phyloP scores from a whole-genome alignment of 2,888 invertebrate genomes.

The Leptinotarsa haldemani region DNA sequence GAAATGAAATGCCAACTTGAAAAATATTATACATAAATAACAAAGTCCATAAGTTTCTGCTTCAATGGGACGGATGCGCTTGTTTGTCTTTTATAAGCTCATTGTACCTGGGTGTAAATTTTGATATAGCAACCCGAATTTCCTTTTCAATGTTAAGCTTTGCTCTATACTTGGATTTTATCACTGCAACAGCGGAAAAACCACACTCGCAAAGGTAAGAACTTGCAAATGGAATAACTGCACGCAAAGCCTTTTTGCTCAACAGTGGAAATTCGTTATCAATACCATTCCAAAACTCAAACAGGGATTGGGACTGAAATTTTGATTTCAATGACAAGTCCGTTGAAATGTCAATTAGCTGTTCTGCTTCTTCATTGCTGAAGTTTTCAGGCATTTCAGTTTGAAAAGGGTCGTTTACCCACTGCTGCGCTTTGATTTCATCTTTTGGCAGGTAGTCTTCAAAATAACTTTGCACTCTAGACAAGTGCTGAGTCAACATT shows the following conservation, averaged over 20 bases:
- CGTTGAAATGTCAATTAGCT: conserved; percentile 18
- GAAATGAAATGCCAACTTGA: conserved; percentile 1
- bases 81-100: conserved; percentile 17
- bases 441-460: conserved; percentile 7
- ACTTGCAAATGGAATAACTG: conserved; percentile 18
- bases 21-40: conserved; percentile 9
- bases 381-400: conserved; percentile 14
- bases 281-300: conserved; percentile 17
- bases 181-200: conserved; percentile 26
- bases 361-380: conserved; percentile 22
- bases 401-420: conserved; percentile 5
- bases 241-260: conserved; percentile 19
- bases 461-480: conserved; percentile 7
- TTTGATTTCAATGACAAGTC: conserved; percentile 8
- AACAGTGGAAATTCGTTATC: conserved; percentile 10
- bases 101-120: conserved; percentile 6
- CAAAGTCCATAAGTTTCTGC: conserved; percentile 5
- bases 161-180: conserved; percentile 21
- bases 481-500: conserved; percentile 14
- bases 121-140: conserved; percentile 17
- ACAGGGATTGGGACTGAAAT: conserved; percentile 18
- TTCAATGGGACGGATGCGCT: conserved; percentile 23
- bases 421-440: conserved; percentile 8
- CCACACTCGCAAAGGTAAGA: conserved; percentile 19
- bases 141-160: conserved; percentile 5